Base-by-base conservation (phyloP, 2,797 vertebrate species). In the Kryptolebias ocellatus region DNA sequence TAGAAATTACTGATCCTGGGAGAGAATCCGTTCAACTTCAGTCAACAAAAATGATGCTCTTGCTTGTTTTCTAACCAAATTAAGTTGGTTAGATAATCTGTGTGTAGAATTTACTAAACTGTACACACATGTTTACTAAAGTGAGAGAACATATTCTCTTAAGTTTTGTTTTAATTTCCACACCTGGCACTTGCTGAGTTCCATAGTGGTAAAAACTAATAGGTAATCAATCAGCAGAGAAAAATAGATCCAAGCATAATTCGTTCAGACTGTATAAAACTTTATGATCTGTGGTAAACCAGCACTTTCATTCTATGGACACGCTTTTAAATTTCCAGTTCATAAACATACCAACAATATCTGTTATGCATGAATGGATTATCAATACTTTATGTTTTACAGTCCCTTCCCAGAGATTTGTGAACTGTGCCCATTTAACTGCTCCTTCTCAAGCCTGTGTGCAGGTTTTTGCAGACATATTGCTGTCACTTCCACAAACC, bases 171-270 rank as follows among this genome's bases (percentile, higher is more conserved):
- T 7, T 37, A 34, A 15, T 20, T 18, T 24, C 6, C 7, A 44
- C n/a, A 27, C 24, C 42, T 57, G n/a, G 14, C 34, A 27, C 42
- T 6, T 57, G 8, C 10, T 16, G 12, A 24, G 20, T 15, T 15
- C 10, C 42, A 53, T 64, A 53, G 55, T 11, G 16, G 67, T 31
- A 44, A 68, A 63, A 8, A 64, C 24, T 18, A n/a, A 58, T 24
- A 20, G 9, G 0, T 4, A 15, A 62, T 20, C 31, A 80, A 59
- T 12, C 37, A 67, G 63, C 28, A 45, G 15, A 57, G 4, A 46
- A 29, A 29, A 59, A 29, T n/a, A 5, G 51, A 53, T 53, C 7
- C 46, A 49, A 15, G 20, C 7, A 5, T 18, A 27, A 28, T 16
- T 16, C 15, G 24, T 24, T 44, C 5, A 29, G n/a, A 45, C 56